Evolutionary conservation across 2,113 vertebrate species (phyloP).

Genomic region (Edolisoma coerulescens): DNA sequence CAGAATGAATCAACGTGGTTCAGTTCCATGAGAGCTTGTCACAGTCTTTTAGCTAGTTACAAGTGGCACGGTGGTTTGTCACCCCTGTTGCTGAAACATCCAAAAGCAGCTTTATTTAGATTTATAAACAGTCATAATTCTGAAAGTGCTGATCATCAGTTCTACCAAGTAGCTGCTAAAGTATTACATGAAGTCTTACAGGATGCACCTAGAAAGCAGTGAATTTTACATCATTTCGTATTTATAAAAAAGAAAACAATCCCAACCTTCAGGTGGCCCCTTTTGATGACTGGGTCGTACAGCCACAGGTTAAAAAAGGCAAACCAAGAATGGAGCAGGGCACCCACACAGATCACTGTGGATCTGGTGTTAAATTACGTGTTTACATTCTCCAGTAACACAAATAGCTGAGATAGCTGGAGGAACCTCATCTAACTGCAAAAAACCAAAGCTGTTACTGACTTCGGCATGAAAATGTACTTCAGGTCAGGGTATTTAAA

Average conservation of each 20-base stretch:
- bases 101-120: background rate
- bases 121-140: background rate
- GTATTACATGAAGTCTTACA: background rate
- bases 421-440: background rate
- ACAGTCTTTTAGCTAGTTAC: background rate
- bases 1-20: background rate
- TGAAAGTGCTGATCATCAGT: background rate
- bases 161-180: background rate
- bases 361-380: background rate
- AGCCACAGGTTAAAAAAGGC: background rate
- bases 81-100: background rate
- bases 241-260: background rate
- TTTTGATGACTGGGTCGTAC: rapidly evolving
- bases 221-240: rapidly evolving
- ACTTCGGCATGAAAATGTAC: background rate
- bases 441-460: background rate
- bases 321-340: background rate
- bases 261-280: background rate
- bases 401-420: background rate
- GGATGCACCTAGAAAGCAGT: background rate
- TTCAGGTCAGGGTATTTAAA: background rate
- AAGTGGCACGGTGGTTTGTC: background rate
- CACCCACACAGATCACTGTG: background rate
- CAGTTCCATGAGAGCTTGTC: background rate
- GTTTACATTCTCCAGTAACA: background rate